These are phyloP conservation scores for Megaceryle alcyon DNA, from an alignment of 2,797 vertebrate genomes.

Conservation along the genomic window DNA sequence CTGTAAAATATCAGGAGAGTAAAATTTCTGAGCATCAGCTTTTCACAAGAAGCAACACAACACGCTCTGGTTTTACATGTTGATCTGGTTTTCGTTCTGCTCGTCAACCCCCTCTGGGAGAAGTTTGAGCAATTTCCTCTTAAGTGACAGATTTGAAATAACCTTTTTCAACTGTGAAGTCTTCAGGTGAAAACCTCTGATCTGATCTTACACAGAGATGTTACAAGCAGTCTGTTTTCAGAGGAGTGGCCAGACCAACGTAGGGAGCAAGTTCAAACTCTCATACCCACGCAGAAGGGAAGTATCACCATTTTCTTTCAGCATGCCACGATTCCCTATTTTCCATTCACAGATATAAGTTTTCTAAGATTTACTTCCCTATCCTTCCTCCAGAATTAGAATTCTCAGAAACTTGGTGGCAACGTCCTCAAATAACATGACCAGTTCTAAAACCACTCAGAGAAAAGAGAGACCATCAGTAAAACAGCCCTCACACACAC, in stretches of 20 bases:
- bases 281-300: rapidly evolving
- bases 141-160: neutral
- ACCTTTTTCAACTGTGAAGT: neutral
- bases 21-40: neutral
- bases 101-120: neutral
- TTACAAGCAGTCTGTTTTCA: neutral
- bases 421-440: neutral
- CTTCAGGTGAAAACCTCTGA: neutral
- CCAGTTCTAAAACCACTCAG: neutral
- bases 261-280: neutral
- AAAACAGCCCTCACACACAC: rapidly evolving
- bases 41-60: neutral
- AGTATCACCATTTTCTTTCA: neutral
- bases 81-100: neutral
- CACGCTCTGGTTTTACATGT: neutral
- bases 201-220: rapidly evolving
- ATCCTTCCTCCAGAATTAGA: neutral
- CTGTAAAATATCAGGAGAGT: neutral
- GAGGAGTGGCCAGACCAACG: neutral
- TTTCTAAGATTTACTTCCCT: neutral
- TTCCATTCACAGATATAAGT: neutral
- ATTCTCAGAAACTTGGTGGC: neutral
- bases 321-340: neutral
- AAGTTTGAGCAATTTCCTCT: neutral
- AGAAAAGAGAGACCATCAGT: neutral